A percentile compares a stretch with the other conserved stretches of the same genome.
Conservation (phyloP, 64 coral and sea anemone species). For the Stylophora pistillata region DNA sequence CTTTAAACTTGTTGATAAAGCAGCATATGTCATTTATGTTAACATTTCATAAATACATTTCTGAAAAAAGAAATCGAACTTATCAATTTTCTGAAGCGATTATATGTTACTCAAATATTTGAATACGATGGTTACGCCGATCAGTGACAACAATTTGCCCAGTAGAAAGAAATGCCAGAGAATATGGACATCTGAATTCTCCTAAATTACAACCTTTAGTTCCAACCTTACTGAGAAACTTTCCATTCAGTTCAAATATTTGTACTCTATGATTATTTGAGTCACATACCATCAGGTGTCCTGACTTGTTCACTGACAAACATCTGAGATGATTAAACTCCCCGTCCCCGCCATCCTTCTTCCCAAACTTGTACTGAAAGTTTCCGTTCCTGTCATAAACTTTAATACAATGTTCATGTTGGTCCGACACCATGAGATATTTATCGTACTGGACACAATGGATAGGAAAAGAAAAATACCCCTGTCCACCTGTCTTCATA, state of each 20-base stretch:
- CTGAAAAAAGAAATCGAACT: too few relatives aligned
- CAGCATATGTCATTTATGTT: too few relatives aligned
- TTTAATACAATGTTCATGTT: constrained; percentile 59
- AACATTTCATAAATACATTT: too few relatives aligned
- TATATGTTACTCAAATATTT: background rate
- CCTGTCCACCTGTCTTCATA: background rate
- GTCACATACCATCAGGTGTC: constrained; percentile 45
- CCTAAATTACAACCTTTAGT: background rate
- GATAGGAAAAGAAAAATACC: background rate
- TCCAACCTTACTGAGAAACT: constrained; percentile 8
- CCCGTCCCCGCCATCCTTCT: constrained; percentile 29
- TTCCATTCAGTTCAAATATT: constrained; percentile 33
- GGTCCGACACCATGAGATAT: constrained; percentile 6
- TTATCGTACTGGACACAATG: constrained; percentile 3
- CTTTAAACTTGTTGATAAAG: too few relatives aligned
- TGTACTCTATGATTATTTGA: constrained; percentile 10
- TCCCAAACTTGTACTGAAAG: constrained; percentile 65
- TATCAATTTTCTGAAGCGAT: too few relatives aligned
- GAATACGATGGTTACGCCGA: background rate
- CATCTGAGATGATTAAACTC: background rate
- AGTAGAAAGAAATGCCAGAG: background rate
- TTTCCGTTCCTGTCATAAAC: constrained; percentile 45
- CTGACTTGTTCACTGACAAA: background rate
- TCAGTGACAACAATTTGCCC: background rate
- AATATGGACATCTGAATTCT: background rate